These are phyloP conservation scores for Maconellicoccus hirsutus DNA, from an alignment of 1,140 invertebrate species.

Conservation along the genomic window DNA sequence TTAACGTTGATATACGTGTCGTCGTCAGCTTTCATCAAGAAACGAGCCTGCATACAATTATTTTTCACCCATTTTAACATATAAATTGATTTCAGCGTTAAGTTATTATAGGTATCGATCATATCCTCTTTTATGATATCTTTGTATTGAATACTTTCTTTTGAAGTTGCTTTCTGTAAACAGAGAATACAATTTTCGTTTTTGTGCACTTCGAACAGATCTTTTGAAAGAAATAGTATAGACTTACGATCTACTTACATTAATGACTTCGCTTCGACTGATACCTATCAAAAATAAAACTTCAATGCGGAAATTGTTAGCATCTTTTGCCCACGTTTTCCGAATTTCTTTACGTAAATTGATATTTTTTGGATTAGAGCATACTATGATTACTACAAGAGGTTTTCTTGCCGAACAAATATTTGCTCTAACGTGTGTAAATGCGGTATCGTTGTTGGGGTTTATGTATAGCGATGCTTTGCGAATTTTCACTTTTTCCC, in stretches of 20 bases:
- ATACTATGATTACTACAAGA: not conserved
- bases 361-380: not conserved
- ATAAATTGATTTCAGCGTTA: constrained; percentile 82
- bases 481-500: not conserved
- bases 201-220: no score
- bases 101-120: constrained; percentile 81
- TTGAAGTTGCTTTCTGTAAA: constrained; percentile 26
- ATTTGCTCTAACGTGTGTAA: not conserved
- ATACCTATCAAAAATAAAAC: not conserved
- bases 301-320: not conserved
- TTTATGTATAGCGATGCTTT: not conserved
- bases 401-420: not conserved
- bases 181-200: no score
- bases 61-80: constrained; percentile 66
- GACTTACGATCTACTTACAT: not conserved
- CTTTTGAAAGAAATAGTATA: no score
- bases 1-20: constrained; percentile 73
- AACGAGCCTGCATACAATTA: constrained; percentile 50
- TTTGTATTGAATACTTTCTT: constrained; percentile 48
- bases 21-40: constrained; percentile 71
- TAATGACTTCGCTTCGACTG: not conserved
- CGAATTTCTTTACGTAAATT: not conserved
- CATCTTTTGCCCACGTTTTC: not conserved
- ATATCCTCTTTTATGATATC: constrained; percentile 89
- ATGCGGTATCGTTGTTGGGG: not conserved